Evolutionary conservation across 2,888 invertebrate genomes (phyloP).

Genomic region (Eupithecia dodoneata): DNA sequence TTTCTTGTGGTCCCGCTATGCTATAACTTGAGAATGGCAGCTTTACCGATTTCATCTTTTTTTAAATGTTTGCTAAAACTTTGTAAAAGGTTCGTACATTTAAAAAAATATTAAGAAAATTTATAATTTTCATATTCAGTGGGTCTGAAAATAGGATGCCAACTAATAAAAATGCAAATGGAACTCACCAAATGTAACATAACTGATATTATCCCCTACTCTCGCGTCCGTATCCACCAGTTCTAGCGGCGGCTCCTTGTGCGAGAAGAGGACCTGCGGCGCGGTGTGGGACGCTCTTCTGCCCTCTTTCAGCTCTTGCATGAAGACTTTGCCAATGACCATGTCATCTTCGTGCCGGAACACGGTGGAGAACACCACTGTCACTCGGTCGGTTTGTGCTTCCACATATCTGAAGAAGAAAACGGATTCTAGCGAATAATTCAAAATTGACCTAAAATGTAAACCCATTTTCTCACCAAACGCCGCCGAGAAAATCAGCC

Average conservation of each 20-base stretch:
- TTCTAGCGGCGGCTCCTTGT: slow-evolving; percentile 98
- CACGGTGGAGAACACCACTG: slow-evolving; percentile 99
- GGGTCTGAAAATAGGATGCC: too few relatives aligned
- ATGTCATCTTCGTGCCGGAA: slow-evolving; percentile 99
- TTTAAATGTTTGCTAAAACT: too few relatives aligned
- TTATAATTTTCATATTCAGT: too few relatives aligned
- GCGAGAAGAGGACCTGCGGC: slow-evolving; percentile 94
- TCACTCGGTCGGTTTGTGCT: slow-evolving; percentile 98
- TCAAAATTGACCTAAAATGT: neutral
- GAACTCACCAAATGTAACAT: slow-evolving; percentile 97
- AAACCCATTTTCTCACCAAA: neutral
- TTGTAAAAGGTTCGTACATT: too few relatives aligned
- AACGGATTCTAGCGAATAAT: neutral
- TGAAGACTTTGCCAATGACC: slow-evolving; percentile 99
- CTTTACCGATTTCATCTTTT: too few relatives aligned
- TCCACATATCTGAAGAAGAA: slow-evolving; percentile 93
- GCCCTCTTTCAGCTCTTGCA: slow-evolving; percentile 99
- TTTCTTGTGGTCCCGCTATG: too few relatives aligned
- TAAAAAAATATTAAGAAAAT: too few relatives aligned
- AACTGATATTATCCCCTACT: slow-evolving; percentile 98
- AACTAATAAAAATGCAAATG: neutral
- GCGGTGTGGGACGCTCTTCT: slow-evolving; percentile 97
- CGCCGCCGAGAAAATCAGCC: neutral
- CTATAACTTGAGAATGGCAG: too few relatives aligned
- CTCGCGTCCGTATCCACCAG: slow-evolving; percentile 96